Base-by-base conservation (phyloP, 2,113 vertebrate species). In the Cebus imitator region DNA sequence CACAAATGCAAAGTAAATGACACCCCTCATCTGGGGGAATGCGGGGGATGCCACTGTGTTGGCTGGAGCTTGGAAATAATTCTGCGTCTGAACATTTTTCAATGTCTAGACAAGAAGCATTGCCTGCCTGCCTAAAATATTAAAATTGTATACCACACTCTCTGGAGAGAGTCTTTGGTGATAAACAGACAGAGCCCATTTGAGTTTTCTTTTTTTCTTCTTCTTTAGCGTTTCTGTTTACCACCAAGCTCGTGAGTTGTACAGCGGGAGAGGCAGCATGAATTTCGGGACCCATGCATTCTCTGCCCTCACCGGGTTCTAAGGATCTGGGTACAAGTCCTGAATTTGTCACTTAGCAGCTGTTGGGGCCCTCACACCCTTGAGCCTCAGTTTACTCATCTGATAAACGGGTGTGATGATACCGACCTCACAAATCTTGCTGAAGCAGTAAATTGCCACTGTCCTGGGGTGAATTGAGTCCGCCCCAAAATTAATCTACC, bases 101-200 rank as follows among this genome's bases (percentile, higher is more conserved):
- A 3, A 84, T 79, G 98, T 99, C 99, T 98, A 98, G 98, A 98
- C 98, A 97, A 98, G 98, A 98, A 98, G 87, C 91, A 97, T 79
- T 79, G 70, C 95, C 97, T 93, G 95, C 98, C 97, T 94, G 96
- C 93, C 97, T 95, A 94, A 98, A 98, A 97, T 97, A 98, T 96
- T 98, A 97, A 98, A 92, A 96, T 97, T 95, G 93, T 75, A 86
- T 79, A 48, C 87, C 27, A 83, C 76, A 52, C 92, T 96, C 91
- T 97, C 30, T 0, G 94, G 93, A 97, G 84, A 93, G 82, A 55
- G 70, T 61, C 88, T 94, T 83, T 73, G 93, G 87, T 50, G 97
- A 97, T 95, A 98, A 98, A 97, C 95, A 97, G 35, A 90, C 84
- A 95, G 97, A 98, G 97, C 79, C 94, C 80, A 80, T 95, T 93